These are phyloP conservation scores for Guaruba guarouba DNA, from an alignment of 2,113 vertebrate genomes.

Conservation along the genomic window DNA sequence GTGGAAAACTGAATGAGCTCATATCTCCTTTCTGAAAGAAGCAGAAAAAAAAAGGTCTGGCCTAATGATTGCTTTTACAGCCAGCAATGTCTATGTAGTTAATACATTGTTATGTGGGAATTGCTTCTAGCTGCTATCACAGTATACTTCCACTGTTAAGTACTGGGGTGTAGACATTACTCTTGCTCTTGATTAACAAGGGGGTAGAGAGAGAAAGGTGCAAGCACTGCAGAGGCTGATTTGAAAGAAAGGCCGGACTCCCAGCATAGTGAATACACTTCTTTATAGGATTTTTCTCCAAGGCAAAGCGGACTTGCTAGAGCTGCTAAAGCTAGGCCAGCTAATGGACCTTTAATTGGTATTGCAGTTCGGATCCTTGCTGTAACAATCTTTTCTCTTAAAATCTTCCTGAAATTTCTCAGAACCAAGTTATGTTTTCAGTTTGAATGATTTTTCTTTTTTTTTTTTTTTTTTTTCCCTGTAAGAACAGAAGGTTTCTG, in stretches of 20 bases:
- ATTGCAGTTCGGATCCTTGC: not conserved
- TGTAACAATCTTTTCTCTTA: not conserved
- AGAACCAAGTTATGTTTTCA: not conserved
- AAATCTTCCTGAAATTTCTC: not conserved
- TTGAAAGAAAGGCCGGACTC: not conserved
- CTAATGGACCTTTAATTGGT: not conserved
- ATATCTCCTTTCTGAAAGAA: not conserved
- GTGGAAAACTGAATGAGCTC: conserved; percentile 33
- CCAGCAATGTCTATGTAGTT: not conserved
- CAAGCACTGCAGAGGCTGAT: not conserved
- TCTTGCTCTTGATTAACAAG: conserved; percentile 19
- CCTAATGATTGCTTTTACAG: conserved; percentile 43
- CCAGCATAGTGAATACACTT: not conserved
- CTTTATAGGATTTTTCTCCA: not conserved
- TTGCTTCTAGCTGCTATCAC: conserved; percentile 25
- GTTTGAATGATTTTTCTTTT: not conserved
- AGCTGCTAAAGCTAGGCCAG: not conserved
- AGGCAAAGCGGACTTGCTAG: not conserved
- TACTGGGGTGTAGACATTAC: not conserved
- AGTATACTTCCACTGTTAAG: not conserved
- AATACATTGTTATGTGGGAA: conserved; percentile 17
- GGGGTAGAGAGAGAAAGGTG: not conserved
- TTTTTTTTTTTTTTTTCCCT: not conserved
- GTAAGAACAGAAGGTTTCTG: not conserved
- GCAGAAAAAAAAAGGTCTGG: not conserved